Evolutionary conservation across 2,797 vertebrate species (phyloP).

Genomic region (Chlorospingus semifuscus): DNA sequence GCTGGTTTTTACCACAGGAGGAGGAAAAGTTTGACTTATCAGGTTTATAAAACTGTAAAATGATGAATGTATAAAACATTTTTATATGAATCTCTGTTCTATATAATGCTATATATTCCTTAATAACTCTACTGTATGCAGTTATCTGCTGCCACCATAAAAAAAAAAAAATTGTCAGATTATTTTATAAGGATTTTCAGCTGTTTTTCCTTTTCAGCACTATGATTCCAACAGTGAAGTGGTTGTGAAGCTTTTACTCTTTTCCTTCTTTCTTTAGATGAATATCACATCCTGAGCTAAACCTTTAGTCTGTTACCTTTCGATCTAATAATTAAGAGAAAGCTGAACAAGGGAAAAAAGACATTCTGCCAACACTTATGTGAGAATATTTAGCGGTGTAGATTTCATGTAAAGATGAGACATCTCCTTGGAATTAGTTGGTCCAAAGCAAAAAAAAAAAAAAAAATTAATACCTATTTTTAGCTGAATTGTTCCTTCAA

Average conservation of each 20-base stretch:
- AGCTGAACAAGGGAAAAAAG: neutral
- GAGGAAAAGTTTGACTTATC: neutral
- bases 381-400: neutral
- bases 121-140: neutral
- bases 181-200: neutral
- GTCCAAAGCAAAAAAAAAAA: neutral
- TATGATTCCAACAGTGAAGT: neutral
- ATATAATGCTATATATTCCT: neutral
- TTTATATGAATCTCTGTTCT: neutral
- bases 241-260: neutral
- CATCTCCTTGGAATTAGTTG: neutral
- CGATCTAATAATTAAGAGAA: neutral
- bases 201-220: neutral
- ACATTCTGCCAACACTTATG: fast-evolving
- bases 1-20: neutral
- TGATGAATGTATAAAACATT: neutral
- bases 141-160: neutral
- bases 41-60: neutral
- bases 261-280: neutral
- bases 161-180: neutral
- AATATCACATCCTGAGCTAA: neutral
- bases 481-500: neutral
- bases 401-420: neutral
- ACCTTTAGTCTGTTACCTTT: neutral
- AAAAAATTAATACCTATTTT: neutral